phyloP scores from a whole-genome alignment of 2,113 vertebrate genomes.

The Tragelaphus buxtoni region DNA sequence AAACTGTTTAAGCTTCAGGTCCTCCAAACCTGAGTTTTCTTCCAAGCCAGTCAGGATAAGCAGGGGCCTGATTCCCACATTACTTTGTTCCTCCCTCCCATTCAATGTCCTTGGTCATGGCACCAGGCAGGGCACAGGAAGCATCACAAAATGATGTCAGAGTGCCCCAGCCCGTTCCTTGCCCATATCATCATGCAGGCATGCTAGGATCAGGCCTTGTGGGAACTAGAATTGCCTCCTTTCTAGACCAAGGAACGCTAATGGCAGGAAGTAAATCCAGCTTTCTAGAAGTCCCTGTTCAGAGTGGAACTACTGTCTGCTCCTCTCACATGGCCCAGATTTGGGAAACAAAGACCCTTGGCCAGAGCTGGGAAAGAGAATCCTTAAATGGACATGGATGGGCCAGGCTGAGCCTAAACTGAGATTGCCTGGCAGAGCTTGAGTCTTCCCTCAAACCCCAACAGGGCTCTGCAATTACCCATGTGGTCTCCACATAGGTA shows the following conservation, averaged over 20 bases:
- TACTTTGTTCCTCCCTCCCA: accelerated
- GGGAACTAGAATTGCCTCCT: background rate
- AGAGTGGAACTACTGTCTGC: accelerated
- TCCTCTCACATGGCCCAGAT: accelerated
- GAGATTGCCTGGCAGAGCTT: background rate
- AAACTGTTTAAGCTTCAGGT: background rate
- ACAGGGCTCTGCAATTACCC: background rate
- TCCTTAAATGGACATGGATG: too few species aligned
- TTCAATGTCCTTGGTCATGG: too few species aligned
- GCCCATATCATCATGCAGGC: accelerated
- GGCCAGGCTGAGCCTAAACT: background rate
- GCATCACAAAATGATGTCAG: too few species aligned
- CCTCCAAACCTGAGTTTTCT: background rate
- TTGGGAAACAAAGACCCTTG: background rate
- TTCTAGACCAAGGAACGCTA: background rate
- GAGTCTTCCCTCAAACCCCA: too few species aligned
- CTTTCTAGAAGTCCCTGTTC: background rate
- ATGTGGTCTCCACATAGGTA: background rate
- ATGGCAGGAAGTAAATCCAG: background rate
- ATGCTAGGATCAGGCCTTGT: background rate
- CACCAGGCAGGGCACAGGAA: too few species aligned
- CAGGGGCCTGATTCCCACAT: background rate
- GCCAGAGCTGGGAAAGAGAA: background rate
- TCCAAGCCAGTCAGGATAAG: background rate
- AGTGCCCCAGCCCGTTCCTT: background rate